These are phyloP conservation scores for Suillia variegata DNA, from an alignment of 2,888 invertebrate genomes.

Conservation along the genomic window DNA sequence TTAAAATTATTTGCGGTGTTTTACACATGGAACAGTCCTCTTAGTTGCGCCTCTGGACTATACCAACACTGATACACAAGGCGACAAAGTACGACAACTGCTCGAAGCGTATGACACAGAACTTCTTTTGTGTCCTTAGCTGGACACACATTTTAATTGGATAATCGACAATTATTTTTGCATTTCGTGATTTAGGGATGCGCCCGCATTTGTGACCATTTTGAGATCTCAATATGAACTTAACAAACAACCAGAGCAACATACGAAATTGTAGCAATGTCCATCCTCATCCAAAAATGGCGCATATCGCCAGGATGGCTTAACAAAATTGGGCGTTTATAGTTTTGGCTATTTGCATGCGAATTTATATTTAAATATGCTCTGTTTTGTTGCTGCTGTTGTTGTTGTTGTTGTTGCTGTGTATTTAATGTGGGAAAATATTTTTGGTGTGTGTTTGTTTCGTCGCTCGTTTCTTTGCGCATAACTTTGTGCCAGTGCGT, in stretches of 20 bases:
- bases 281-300: not conserved
- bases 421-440: no score
- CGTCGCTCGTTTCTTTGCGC: not conserved
- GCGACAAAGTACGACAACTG: no score
- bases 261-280: not conserved
- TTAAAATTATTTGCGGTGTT: no score
- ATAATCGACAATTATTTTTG: conserved; percentile 42
- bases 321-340: not conserved
- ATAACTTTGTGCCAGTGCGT: not conserved
- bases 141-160: conserved; percentile 42
- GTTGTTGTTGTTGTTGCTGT: no score
- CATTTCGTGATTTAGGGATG: conserved; percentile 29
- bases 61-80: no score
- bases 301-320: not conserved
- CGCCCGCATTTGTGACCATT: conserved; percentile 11
- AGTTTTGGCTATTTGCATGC: not conserved
- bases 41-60: no score
- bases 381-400: not conserved
- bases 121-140: no score
- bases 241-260: not conserved
- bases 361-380: not conserved
- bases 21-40: no score
- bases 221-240: conserved; percentile 11
- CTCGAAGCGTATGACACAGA: no score
- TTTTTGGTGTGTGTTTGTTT: not conserved